Conservation (phyloP, 1,140 invertebrate species). For the Eufriesea mexicana region DNA sequence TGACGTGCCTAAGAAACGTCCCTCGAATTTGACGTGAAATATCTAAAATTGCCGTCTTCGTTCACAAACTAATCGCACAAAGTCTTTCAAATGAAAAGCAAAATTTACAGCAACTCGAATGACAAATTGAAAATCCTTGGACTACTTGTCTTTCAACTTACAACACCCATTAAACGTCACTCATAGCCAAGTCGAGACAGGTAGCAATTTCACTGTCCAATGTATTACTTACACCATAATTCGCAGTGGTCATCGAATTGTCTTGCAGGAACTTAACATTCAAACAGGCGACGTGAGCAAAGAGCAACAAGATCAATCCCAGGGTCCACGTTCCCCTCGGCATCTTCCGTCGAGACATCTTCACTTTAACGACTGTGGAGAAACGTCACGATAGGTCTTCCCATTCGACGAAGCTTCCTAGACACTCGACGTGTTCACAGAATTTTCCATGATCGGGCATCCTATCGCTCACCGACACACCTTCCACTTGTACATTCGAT, state of each 20-base stretch:
- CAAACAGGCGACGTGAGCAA: not conserved
- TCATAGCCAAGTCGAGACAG: not conserved
- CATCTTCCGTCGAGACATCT: constrained; percentile 29
- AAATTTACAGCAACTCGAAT: not conserved
- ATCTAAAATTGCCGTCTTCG: not conserved
- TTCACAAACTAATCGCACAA: not conserved
- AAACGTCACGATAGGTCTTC: constrained; percentile 16
- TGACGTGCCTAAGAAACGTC: too few relatives aligned
- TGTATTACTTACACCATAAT: constrained; percentile 48
- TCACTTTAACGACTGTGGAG: constrained; percentile 10
- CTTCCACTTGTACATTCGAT: not conserved
- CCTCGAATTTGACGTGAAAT: not conserved
- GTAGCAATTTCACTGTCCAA: not conserved
- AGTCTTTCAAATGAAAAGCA: not conserved
- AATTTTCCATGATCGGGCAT: constrained; percentile 39
- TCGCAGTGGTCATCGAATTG: not conserved
- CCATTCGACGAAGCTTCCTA: constrained; percentile 30
- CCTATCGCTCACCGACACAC: constrained; percentile 32
- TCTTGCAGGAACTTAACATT: not conserved
- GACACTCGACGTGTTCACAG: constrained; percentile 26
- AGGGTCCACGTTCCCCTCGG: not conserved
- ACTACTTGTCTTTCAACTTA: too few relatives aligned
- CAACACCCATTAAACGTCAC: not conserved
- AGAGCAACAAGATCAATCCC: constrained; percentile 12
- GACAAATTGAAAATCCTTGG: not conserved